These are phyloP conservation scores for Elysia crispata DNA, from an alignment of 2,888 invertebrate genomes.

Conservation along the genomic window DNA sequence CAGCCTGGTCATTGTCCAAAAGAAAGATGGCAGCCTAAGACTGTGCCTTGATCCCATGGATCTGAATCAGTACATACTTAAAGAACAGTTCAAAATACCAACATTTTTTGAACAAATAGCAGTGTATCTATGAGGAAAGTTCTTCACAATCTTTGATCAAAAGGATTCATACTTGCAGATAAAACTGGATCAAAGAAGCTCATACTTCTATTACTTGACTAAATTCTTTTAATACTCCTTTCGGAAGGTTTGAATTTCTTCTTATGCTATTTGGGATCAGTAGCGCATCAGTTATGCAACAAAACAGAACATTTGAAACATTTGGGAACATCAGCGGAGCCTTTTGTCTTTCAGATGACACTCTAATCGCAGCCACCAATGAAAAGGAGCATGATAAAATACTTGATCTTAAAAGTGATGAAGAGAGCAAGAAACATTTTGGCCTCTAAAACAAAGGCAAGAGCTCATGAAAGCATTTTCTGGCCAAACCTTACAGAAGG, in stretches of 20 bases:
- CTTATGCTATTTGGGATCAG: slow-evolving; percentile 53
- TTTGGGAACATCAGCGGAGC: slow-evolving; percentile 51
- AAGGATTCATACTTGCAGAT: slow-evolving; percentile 45
- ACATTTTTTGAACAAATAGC: slow-evolving; percentile 40
- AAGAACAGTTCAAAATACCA: slow-evolving; percentile 37
- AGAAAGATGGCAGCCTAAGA: slow-evolving; percentile 32
- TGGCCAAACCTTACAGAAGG: slow-evolving; percentile 46
- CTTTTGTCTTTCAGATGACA: slow-evolving; percentile 52
- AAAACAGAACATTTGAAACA: slow-evolving; percentile 43
- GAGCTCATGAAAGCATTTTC: slow-evolving; percentile 34
- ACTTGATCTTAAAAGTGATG: slow-evolving; percentile 45
- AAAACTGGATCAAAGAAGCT: slow-evolving; percentile 42
- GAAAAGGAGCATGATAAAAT: slow-evolving; percentile 50
- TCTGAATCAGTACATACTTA: slow-evolving; percentile 49
- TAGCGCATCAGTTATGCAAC: slow-evolving; percentile 50
- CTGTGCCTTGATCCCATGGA: slow-evolving; percentile 46
- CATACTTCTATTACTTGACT: too few species aligned
- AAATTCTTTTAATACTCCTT: slow-evolving; percentile 46
- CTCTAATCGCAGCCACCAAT: slow-evolving; percentile 49
- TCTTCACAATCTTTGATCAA: slow-evolving; percentile 47
- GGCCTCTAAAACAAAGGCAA: slow-evolving; percentile 48
- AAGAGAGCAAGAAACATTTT: slow-evolving; percentile 38
- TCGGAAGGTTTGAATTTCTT: slow-evolving; percentile 40
- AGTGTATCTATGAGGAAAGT: slow-evolving; percentile 41
- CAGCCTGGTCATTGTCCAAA: slow-evolving; percentile 40